Base-by-base conservation (phyloP, 1,140 invertebrate species). In the Hyles euphorbiae region DNA sequence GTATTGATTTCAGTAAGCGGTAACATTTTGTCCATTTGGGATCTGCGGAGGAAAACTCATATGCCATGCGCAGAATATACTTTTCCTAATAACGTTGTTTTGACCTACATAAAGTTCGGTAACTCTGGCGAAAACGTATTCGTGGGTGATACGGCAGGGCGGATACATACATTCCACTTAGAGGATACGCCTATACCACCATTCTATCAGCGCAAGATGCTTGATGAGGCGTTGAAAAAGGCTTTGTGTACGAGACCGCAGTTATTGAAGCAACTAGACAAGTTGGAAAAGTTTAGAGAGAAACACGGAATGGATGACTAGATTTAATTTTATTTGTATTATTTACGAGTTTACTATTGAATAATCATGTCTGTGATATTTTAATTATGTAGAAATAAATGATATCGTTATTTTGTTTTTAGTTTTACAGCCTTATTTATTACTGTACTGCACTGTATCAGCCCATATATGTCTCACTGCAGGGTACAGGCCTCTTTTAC, bases 1-100 rank as follows among this genome's bases (percentile, higher is more conserved):
- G 93, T 97, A 3, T 91, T 97, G 56, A 94, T 95, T 3, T 94
- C 93, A 1, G 92, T 94, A 0, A 94, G 92, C 48, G 92, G 92
- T 5, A 93, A 93, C 70, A 91, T 91, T 5, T 90, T 96, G 3
- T 92, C 92, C 22, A 89, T 96, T 40, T 96, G 94, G 94, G 93
- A 95, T 72, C 82, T 96, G 1, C 90, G 91, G 34, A 87, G 92
- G 9, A 94, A 93, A 67, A 92, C 88, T 2, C 90, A 94, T 33
- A 89, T 90, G 9, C 93, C 94, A 0, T 91, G 91, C 34, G 92
- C 92, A 0, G 86, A 92, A 55, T 92, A 91, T 46, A 68, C 65
- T 2, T 90, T 90, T 34, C 87, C 81, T 0, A 77, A 72, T 5
- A 77, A 78, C 3, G 77, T 79, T 48, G 78, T 91, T 54, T 56